Evolutionary conservation across 2,113 vertebrate genomes (phyloP), one percentile per base, ranked within the genome.

Genomic region (Clarias magur): DNA sequence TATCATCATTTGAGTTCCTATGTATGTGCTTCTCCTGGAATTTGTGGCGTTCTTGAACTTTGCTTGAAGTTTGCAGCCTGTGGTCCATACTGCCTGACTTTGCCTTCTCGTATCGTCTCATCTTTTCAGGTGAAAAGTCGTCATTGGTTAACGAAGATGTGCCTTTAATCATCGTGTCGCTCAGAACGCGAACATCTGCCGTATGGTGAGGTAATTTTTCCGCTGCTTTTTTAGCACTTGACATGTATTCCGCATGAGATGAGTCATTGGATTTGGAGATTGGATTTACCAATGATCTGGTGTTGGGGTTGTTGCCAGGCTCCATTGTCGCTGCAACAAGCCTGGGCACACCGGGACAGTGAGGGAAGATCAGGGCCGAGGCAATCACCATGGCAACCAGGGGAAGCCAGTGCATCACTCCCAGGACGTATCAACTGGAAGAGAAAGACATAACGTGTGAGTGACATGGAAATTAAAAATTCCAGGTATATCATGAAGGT

Each of bases 361-460:
- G 94, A 93, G 94, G 95, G 92, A 95, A 95, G 91, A 95, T 94
- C 93, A 95, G 94, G 94, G 95, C 95, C 93, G 95, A 96, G 95
- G 95, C 94, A 88, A 96, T 95, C 95, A 96, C 95, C 95, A 96
- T 96, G 95, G 95, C 95, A 96, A 96, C 95, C 95, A 96, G 94
- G 94, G 95, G 95, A 95, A 96, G 95, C 95, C 95, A 96, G 95
- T 94, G 95, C 95, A 96, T 96, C 94, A 96, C 95, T 96, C 93
- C 95, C 95, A 94, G 88, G 92, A 95, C 94, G 94, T 95, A 93
- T 96, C 95, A 96, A 94, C 95, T 96, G 90, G 73, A 15, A 79
- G 63, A 88, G 19, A 25, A 8, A 86, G 42, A 80, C 19, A 78
- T 19, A 42, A 73, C 16, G 7, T 0, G 82, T 75, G 23, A 82